Base-by-base conservation (phyloP, 2,888 invertebrate genomes). In the Drosophila mercatorum region DNA sequence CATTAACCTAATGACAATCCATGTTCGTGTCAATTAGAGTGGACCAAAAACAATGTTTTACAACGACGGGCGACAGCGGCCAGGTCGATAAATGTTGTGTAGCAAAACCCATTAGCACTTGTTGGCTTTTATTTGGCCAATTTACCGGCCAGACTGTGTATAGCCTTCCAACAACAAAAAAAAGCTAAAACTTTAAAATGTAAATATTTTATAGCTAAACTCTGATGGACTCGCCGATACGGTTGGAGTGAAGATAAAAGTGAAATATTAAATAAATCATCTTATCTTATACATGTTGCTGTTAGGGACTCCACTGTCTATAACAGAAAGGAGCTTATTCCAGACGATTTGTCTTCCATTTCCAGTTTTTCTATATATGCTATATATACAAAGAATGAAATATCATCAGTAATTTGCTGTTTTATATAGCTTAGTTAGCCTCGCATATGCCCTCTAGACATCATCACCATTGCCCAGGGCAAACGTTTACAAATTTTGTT, bases 1-100 rank as follows among this genome's bases (percentile, higher is more conserved):
- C 67, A 70, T 49, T 56, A 66, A 64, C 69, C 73, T 80, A 80
- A 80, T 68, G 65, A 46, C 59, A 74, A 61, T 77, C 68, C 81
- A 65, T 78, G 75, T 68, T 77, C 57, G 61, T 72, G 70, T 78
- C 78, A 80, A 80, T 80, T 80, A 80, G 81, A 66, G 74, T 59
- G 46, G 76, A 61, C 38, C 53, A 64, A 65, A 44, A 67, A 68
- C 79, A 78, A 69, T 61, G 64, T 68, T 57, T 66, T 66, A 47
- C 22, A 36, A 26, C 52, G 43, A 49, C 47, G 63, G 44, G 53
- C 65, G 36, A n/a, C 10, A 49, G 26, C 55, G 53, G 26, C 34
- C 49, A 17, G 53, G 26, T 53, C 51, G 44, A 26, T 58, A 28
- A 71, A 65, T 59, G n/a, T 47, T 70, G 70, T 52, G 40, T 22